These are phyloP conservation scores for Baronia brevicornis DNA, from an alignment of 2,888 invertebrate species.

Conservation along the genomic window DNA sequence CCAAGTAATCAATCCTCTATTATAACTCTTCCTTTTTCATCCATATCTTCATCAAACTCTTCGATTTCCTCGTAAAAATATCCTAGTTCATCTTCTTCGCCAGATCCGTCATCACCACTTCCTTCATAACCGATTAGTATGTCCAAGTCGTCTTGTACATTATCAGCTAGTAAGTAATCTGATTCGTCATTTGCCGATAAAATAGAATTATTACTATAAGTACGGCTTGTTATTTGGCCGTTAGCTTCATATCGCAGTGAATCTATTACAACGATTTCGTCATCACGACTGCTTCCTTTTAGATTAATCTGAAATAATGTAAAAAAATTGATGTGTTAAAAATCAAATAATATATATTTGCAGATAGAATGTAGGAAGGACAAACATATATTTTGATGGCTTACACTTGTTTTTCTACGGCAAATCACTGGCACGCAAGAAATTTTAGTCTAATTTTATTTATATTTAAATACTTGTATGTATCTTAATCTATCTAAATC, in stretches of 20 bases:
- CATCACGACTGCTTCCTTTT: constrained; percentile 23
- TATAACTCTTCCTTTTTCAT: constrained; percentile 9
- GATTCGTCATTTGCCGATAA: background rate
- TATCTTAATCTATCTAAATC: too few relatives aligned
- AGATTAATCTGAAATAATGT: constrained; percentile 32
- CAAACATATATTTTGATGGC: too few relatives aligned
- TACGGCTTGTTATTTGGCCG: background rate
- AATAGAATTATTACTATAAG: background rate
- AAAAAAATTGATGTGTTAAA: constrained; percentile 6
- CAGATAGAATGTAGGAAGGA: too few relatives aligned
- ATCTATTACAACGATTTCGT: constrained; percentile 28
- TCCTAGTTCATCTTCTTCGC: constrained; percentile 10
- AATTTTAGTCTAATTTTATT: too few relatives aligned
- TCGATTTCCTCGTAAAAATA: constrained; percentile 3
- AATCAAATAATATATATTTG: background rate
- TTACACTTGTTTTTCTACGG: too few relatives aligned
- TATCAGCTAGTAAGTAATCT: constrained; percentile 4
- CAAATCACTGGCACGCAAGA: too few relatives aligned
- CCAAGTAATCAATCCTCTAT: constrained; percentile 12
- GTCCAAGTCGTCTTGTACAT: constrained; percentile 1
- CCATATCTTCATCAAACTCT: constrained; percentile 7
- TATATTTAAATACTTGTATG: too few relatives aligned
- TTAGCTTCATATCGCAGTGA: constrained; percentile 21
- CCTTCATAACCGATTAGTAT: constrained; percentile 9
- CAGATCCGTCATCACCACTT: constrained; percentile 11